phyloP scores from a whole-genome alignment of 2,888 invertebrate genomes.

The Morpho achilles region DNA sequence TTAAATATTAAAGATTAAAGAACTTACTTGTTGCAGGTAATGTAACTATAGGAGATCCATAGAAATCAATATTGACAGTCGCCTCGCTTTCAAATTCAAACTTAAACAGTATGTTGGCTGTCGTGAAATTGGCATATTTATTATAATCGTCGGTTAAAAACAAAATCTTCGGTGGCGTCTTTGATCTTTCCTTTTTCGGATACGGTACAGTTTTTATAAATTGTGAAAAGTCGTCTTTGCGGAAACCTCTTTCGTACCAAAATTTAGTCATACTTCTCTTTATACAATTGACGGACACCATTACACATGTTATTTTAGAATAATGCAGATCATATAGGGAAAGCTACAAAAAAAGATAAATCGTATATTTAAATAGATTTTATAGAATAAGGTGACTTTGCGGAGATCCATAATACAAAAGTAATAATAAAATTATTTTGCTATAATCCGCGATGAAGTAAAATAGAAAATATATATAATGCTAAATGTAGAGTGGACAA shows the following conservation, averaged over 20 bases:
- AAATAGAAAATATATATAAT: too few species aligned
- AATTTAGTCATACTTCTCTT: slow-evolving; percentile 16
- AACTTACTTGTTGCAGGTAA: too few species aligned
- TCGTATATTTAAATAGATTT: too few species aligned
- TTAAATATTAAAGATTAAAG: too few species aligned
- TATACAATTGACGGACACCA: slow-evolving; percentile 23
- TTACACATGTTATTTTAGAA: slow-evolving; percentile 22
- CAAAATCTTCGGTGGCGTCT: slow-evolving; percentile 18
- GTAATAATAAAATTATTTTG: too few species aligned
- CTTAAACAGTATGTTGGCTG: slow-evolving; percentile 23
- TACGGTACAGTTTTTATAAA: slow-evolving; percentile 19
- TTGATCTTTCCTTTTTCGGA: slow-evolving; percentile 1
- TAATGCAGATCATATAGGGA: slow-evolving; percentile 25
- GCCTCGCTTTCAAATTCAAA: slow-evolving; percentile 24
- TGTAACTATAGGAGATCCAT: slow-evolving; percentile 4
- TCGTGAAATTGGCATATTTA: slow-evolving; percentile 11
- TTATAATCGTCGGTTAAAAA: slow-evolving; percentile 18
- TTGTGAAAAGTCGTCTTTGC: slow-evolving; percentile 18
- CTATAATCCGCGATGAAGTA: too few species aligned
- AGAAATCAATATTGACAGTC: slow-evolving; percentile 23
- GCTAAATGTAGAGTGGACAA: too few species aligned
- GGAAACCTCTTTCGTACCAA: slow-evolving; percentile 24
- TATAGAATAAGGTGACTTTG: too few species aligned
- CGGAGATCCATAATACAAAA: too few species aligned
- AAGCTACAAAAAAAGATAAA: slow-evolving; percentile 17